Evolutionary conservation across 2,113 vertebrate species (phyloP).

Genomic region (Otocyon megalotis): DNA sequence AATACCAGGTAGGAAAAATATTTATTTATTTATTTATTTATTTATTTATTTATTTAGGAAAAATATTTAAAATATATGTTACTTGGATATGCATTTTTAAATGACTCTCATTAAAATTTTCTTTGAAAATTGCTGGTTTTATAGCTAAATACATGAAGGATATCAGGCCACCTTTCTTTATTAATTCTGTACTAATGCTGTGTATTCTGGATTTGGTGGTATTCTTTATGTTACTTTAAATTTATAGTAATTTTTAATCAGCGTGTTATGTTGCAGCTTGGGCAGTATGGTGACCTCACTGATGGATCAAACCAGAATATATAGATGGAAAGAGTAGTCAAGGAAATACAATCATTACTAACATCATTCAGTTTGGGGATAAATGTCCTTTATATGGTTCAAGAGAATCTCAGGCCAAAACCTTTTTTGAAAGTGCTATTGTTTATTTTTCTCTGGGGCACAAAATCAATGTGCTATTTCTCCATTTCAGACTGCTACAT

Average conservation of each 20-base stretch:
- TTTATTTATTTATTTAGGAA: no score
- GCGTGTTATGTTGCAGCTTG: background rate
- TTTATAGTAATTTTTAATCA: constrained; percentile 34
- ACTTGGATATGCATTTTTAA: background rate
- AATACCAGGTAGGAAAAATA: background rate
- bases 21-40: no score
- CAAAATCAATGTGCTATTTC: constrained; percentile 82
- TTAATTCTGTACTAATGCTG: background rate
- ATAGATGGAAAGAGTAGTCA: constrained; percentile 31
- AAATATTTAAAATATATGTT: background rate
- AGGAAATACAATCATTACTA: background rate
- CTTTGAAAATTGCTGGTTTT: constrained; percentile 19
- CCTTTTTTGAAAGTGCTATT: constrained; percentile 79
- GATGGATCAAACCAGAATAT: constrained; percentile 3
- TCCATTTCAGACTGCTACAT: constrained; percentile 79
- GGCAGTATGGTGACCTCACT: background rate
- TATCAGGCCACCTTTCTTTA: background rate
- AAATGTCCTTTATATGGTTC: constrained; percentile 70
- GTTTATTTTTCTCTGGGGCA: constrained; percentile 84
- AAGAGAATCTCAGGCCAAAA: constrained; percentile 59
- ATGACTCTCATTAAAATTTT: constrained; percentile 25
- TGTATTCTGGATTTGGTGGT: constrained; percentile 27
- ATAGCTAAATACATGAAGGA: background rate
- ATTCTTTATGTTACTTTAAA: constrained; percentile 24
- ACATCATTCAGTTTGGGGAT: constrained; percentile 55